phyloP scores from a whole-genome alignment of 2,888 invertebrate species.

The Cataglyphis cursor region DNA sequence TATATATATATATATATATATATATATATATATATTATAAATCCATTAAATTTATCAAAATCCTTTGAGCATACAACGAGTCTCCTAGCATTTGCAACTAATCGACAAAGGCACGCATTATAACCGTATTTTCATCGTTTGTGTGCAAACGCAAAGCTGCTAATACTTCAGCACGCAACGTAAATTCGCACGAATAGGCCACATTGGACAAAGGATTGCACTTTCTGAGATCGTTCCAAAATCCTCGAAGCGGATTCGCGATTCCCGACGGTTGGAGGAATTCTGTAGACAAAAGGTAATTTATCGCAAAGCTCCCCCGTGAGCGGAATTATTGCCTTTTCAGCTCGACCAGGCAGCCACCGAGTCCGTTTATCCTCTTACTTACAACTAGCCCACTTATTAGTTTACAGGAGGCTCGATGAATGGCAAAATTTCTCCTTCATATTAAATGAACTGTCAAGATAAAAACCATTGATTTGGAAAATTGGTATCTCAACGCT shows the following conservation, averaged over 20 bases:
- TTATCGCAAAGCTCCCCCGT: conserved; percentile 65
- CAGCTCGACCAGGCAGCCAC: conserved; percentile 17
- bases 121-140: conserved; percentile 29
- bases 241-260: conserved; percentile 53
- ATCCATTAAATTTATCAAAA: conserved; percentile 24
- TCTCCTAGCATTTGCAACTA: background rate
- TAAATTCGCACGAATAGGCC: conserved; percentile 59
- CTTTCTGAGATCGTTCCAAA: conserved; percentile 54
- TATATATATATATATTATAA: background rate
- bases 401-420: conserved; percentile 58
- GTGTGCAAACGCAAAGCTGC: conserved; percentile 26
- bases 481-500: background rate
- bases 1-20: too few species aligned
- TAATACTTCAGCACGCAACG: conserved; percentile 31
- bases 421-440: conserved; percentile 50
- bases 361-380: conserved; percentile 56
- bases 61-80: background rate
- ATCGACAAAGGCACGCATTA: conserved; percentile 33
- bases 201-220: conserved; percentile 61
- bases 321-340: conserved; percentile 36
- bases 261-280: conserved; percentile 48
- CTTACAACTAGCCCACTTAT: conserved; percentile 56
- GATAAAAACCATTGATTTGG: background rate
- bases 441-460: conserved; percentile 43
- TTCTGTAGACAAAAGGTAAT: conserved; percentile 73